Evolutionary conservation across 2,797 vertebrate genomes (phyloP).

Genomic region (Cacajao melanocephalus): DNA sequence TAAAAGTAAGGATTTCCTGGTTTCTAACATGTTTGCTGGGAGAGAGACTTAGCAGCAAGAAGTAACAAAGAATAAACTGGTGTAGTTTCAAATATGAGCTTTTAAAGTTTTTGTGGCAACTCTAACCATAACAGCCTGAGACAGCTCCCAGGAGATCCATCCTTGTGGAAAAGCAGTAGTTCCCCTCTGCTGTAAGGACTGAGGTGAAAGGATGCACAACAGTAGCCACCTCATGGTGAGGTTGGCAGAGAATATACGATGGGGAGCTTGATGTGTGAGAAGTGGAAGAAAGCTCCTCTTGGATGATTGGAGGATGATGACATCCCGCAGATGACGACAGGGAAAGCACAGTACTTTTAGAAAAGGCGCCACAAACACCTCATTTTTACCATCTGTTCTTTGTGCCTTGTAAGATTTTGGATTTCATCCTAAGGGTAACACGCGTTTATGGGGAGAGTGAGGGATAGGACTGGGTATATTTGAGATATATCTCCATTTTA

Average conservation of each 20-base stretch:
- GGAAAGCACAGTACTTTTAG: background rate
- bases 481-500: background rate
- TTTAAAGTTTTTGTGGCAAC: background rate
- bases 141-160: background rate
- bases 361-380: background rate
- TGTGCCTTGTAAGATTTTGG: background rate
- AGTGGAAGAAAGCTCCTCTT: background rate
- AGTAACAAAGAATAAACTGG: background rate
- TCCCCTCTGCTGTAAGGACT: background rate
- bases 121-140: background rate
- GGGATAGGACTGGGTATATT: background rate
- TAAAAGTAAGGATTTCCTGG: background rate
- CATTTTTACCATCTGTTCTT: background rate
- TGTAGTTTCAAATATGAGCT: background rate
- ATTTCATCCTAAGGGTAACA: background rate
- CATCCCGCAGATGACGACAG: background rate
- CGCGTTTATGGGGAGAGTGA: background rate
- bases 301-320: background rate
- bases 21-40: background rate
- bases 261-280: background rate
- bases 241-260: background rate
- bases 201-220: background rate
- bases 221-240: background rate
- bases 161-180: background rate
- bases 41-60: background rate